Conservation (phyloP, 2,888 invertebrate species). For the Conus canariensis region DNA sequence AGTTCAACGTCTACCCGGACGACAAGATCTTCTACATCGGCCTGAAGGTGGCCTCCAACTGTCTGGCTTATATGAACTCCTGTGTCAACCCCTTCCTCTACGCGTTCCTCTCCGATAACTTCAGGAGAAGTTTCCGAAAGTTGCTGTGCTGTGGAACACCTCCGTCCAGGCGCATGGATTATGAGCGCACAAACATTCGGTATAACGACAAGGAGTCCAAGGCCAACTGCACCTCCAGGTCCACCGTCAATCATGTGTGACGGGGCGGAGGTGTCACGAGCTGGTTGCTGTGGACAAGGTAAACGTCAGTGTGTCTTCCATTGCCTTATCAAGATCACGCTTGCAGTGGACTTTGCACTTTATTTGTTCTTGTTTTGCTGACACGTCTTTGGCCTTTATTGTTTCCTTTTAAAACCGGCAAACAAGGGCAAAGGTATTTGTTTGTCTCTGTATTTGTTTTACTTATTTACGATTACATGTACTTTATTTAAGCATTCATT, state of each 20-base stretch:
- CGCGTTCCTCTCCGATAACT: conserved; percentile 95
- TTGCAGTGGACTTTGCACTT: no score
- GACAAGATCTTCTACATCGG: conserved; percentile 80
- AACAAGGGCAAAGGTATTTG: no score
- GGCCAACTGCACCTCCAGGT: conserved; percentile 28
- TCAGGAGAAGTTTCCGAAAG: conserved; percentile 89
- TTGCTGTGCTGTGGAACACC: conserved; percentile 72
- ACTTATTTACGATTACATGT: no score
- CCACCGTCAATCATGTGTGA: conserved; percentile 40
- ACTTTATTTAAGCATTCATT: no score
- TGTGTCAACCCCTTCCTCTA: conserved; percentile 97
- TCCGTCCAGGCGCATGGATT: conserved; percentile 62
- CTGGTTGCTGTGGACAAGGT: conserved; percentile 79
- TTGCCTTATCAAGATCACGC: not conserved
- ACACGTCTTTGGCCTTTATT: no score
- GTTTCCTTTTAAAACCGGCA: no score
- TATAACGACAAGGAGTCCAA: conserved; percentile 50
- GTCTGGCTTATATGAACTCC: conserved; percentile 92
- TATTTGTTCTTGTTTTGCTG: no score
- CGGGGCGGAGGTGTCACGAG: not conserved
- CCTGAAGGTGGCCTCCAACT: conserved; percentile 75
- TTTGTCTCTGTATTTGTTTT: no score
- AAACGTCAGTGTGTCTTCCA: not conserved
- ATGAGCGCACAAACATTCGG: conserved; percentile 69
- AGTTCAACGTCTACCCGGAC: conserved; percentile 85